Evolutionary conservation across 2,797 vertebrate species (phyloP).

Genomic region (Gila robusta): DNA sequence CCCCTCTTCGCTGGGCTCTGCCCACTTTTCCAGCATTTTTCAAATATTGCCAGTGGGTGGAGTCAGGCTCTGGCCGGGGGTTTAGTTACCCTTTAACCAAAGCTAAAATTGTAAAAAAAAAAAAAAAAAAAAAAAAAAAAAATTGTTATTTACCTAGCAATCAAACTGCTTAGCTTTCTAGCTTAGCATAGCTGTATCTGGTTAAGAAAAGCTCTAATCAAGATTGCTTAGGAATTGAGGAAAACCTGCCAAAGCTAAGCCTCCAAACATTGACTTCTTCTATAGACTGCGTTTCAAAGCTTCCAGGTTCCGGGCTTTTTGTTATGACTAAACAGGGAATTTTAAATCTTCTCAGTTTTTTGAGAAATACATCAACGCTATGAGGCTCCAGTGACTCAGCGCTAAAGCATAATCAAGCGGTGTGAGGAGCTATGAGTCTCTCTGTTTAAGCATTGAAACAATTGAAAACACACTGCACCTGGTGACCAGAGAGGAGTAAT

Average conservation of each 20-base stretch:
- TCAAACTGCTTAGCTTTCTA: not conserved
- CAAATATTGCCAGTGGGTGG: too few species aligned
- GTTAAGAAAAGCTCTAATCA: not conserved
- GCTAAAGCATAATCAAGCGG: conserved; percentile 19
- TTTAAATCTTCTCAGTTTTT: conserved; percentile 57
- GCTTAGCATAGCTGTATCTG: not conserved
- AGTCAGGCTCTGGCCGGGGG: too few species aligned
- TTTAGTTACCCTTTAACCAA: too few species aligned
- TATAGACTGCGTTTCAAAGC: not conserved
- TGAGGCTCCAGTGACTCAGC: conserved; percentile 2
- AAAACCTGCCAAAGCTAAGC: not conserved
- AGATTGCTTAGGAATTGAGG: not conserved
- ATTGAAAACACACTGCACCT: not conserved
- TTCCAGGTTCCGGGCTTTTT: not conserved
- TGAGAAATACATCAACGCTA: conserved; percentile 11
- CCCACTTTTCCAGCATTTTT: too few species aligned
- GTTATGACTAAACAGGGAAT: conserved; percentile 31
- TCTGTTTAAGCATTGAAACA: conserved; percentile 30
- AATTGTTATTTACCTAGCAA: not conserved
- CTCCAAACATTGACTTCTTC: not conserved
- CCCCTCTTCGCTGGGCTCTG: too few species aligned
- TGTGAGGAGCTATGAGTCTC: conserved; percentile 37
- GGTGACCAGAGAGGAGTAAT: not conserved
- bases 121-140: too few species aligned
- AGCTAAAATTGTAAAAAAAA: not conserved